Base-by-base conservation (phyloP, 1,140 invertebrate species). In the Dendroctonus ponderosae region DNA sequence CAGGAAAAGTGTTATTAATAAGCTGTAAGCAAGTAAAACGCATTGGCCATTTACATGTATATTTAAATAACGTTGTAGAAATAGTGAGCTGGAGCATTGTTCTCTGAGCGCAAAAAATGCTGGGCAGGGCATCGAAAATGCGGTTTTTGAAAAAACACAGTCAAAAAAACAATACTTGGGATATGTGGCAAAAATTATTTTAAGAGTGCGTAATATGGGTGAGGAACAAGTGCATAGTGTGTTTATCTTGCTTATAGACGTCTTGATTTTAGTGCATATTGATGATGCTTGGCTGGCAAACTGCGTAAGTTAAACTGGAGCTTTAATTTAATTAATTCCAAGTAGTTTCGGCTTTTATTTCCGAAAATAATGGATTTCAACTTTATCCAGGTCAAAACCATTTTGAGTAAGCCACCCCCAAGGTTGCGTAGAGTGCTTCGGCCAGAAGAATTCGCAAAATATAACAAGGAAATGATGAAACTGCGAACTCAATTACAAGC, bases 401-500 rank as follows among this genome's bases (percentile, higher is more conserved):
- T 43, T 42, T 42, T 57, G 43, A 57, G 39, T 12, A 43, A 41
- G 14, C 54, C 54, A 14, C 54, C 54, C 14, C 54, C 54, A 7
- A 57, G 54, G 43, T 12, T 57, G 8, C 39, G 54, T n/a, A 57
- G 15, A 42, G 40, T 57, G 11, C 38, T 57, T n/a, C 9, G 39
- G 6, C 39, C 54, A 9, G 54, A 57, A 42, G 39, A 12, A 14
- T 43, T 57, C 1, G 54, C 54, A n/a, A 57, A 57, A 57, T 37
- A 57, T 42, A 57, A 57, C 41, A 41, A 43, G 14, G 54, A 57
- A 41, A 57, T 57, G 54, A 57, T 57, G 54, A 12, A 41, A 14
- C 54, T 57, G 26, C 26, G 26, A 26, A 26, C 26, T 26, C 26
- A 26, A 26, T 26, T 26, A 26, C 26, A 26, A 26, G 26, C 26